Evolutionary conservation across 92 coral and sea anemone genomes (phyloP).

Genomic region (Metridium senile): DNA sequence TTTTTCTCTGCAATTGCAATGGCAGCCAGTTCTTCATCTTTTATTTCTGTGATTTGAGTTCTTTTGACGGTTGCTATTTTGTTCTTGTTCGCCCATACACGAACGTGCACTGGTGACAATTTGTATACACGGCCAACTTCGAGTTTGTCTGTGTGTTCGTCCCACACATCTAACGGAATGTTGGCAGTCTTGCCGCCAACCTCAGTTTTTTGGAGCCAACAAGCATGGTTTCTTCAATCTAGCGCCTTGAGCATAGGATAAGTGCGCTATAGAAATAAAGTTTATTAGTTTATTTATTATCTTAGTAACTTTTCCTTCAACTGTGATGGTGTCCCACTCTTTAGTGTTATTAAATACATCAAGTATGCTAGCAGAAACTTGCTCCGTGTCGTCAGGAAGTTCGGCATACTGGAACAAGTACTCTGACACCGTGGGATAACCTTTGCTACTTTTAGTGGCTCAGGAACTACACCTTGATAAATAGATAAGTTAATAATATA

Average conservation of each 20-base stretch:
- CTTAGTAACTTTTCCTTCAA: conserved; percentile 52
- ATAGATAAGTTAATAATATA: too few relatives aligned
- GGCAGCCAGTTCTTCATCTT: conserved; percentile 56
- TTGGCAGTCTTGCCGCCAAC: conserved; percentile 48
- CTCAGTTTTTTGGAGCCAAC: conserved; percentile 55
- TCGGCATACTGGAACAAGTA: too few relatives aligned
- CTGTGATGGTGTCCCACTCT: conserved; percentile 57
- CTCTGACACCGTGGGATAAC: too few relatives aligned
- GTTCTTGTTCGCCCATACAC: conserved; percentile 52
- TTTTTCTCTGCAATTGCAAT: conserved; percentile 32
- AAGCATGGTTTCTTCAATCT: conserved; percentile 28
- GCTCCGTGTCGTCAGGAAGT: too few relatives aligned
- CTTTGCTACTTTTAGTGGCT: too few relatives aligned
- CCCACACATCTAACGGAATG: conserved; percentile 53
- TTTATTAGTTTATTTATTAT: too few relatives aligned
- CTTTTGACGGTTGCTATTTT: conserved; percentile 47
- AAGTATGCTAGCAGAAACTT: too few relatives aligned
- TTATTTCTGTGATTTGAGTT: conserved; percentile 56
- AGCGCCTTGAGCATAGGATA: too few relatives aligned
- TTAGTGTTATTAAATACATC: conserved; percentile 33
- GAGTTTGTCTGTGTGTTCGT: conserved; percentile 52
- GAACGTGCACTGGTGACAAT: conserved; percentile 54
- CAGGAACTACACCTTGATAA: too few relatives aligned
- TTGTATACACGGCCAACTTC: conserved; percentile 49
- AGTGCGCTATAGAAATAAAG: too few relatives aligned